Base-by-base conservation (phyloP, 2,888 invertebrate species). In the Habrosyne pyritoides region DNA sequence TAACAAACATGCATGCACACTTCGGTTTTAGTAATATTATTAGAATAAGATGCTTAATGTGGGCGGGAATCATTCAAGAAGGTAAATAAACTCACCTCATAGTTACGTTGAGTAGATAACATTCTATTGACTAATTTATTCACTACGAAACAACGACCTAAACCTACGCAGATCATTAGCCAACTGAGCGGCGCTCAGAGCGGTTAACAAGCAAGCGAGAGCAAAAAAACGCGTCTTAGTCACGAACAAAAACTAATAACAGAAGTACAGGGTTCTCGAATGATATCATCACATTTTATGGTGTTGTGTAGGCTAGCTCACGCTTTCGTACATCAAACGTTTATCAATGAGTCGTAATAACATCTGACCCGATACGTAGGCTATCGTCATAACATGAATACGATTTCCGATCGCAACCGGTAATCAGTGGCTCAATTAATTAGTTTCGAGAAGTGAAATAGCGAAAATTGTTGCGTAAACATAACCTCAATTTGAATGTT, bases 11-110 rank as follows among this genome's bases (percentile, higher is more conserved):
- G n/a, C n/a, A n/a, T n/a, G n/a, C n/a, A n/a, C n/a, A n/a, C n/a
- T n/a, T n/a, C n/a, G n/a, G n/a, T n/a, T n/a, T n/a, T n/a, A n/a
- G n/a, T n/a, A n/a, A n/a, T n/a, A n/a, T n/a, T n/a, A n/a, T n/a
- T n/a, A n/a, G n/a, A n/a, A n/a, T n/a, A n/a, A n/a, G n/a, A n/a
- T n/a, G n/a, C n/a, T n/a, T n/a, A n/a, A n/a, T n/a, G n/a, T n/a
- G n/a, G n/a, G n/a, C n/a, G n/a, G n/a, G n/a, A n/a, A n/a, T n/a
- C n/a, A n/a, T n/a, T n/a, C n/a, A n/a, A n/a, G n/a, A n/a, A n/a
- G n/a, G n/a, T n/a, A n/a, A n/a, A n/a, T n/a, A n/a, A n/a, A 71
- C 64, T 54, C 79, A 91, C 91, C 86, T 91, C 91, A 57, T 91
- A 91, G 47, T 75, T 79, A 52, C 61, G 69, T 36, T 78, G 83